Conservation (phyloP, 1,140 invertebrate species). For the silkworm (Bombyx mori) region ASM3026992v2 NC_085133.1:1678001-1678500, state of each 20-base stretch:
- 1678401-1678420: conserved; percentile 62
- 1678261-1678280: conserved; percentile 62
- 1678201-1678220: conserved; percentile 45
- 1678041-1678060: too few species aligned
- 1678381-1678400: conserved; percentile 41
- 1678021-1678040: too few species aligned
- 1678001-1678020: too few species aligned
- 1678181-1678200: conserved; percentile 43
- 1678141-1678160: too few species aligned
- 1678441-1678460: conserved; percentile 64
- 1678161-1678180: too few species aligned
- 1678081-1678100: too few species aligned
- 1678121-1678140: too few species aligned
- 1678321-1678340: conserved; percentile 23
- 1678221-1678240: conserved; percentile 39
- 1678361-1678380: conserved; percentile 66
- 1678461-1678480: conserved; percentile 59
- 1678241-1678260: conserved; percentile 64
- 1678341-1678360: conserved; percentile 39
- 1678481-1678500: conserved; percentile 65
- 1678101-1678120: too few species aligned
- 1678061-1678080: too few species aligned
- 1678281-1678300: conserved; percentile 49
- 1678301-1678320: conserved; percentile 38
- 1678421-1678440: conserved; percentile 53